Evolutionary conservation across 1,140 invertebrate species (phyloP).

Genomic region (Tetramorium alpestre): DNA sequence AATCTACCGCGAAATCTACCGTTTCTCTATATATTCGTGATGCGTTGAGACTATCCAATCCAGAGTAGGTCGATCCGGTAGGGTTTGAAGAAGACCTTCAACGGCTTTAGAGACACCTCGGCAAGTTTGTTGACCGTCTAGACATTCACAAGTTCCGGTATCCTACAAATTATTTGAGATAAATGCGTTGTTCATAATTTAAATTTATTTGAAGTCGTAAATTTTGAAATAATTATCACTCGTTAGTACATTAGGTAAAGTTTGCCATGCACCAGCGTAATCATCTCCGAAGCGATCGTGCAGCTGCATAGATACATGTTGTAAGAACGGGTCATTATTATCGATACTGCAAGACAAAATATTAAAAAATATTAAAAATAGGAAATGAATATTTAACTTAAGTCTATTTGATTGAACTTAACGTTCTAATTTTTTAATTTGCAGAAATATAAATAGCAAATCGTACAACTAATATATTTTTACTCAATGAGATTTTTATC

Average conservation of each 20-base stretch:
- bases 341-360: conserved; percentile 73
- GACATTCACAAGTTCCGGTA: conserved; percentile 80
- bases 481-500: neutral
- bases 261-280: conserved; percentile 80
- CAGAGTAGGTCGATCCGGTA: conserved; percentile 82
- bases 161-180: conserved; percentile 75
- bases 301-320: conserved; percentile 78
- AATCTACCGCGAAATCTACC: conserved; percentile 79
- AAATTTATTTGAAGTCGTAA: neutral
- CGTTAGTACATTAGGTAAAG: conserved; percentile 76
- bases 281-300: conserved; percentile 81
- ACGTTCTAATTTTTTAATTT: neutral
- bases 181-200: neutral
- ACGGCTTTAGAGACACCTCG: conserved; percentile 77
- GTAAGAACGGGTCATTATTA: conserved; percentile 75
- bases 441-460: neutral
- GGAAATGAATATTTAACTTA: neutral
- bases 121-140: conserved; percentile 81
- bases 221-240: neutral
- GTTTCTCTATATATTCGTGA: conserved; percentile 87
- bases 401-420: neutral
- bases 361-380: neutral
- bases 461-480: neutral
- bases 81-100: conserved; percentile 81
- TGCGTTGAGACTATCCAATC: conserved; percentile 88